phyloP scores from a whole-genome alignment of 2,888 invertebrate genomes.

The Campoplex capitator region DNA sequence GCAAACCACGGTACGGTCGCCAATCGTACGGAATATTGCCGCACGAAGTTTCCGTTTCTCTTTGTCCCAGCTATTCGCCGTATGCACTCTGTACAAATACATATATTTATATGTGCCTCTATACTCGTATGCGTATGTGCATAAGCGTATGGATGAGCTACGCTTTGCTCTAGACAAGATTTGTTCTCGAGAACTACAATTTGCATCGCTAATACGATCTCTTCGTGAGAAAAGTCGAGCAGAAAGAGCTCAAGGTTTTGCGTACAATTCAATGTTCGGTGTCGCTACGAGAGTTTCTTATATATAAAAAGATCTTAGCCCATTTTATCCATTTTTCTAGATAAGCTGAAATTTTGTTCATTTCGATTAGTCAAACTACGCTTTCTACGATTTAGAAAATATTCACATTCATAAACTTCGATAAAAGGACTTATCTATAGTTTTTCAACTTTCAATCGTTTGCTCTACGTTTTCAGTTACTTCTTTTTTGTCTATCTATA shows the following conservation, averaged over 20 bases:
- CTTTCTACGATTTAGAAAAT: not conserved
- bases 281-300: conserved; percentile 27
- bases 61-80: not conserved
- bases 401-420: no score
- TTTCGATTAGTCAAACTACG: not conserved
- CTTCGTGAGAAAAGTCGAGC: conserved; percentile 61
- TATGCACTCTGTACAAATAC: not conserved
- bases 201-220: conserved; percentile 73
- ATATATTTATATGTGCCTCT: not conserved
- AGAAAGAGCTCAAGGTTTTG: conserved; percentile 45
- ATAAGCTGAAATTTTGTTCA: no score
- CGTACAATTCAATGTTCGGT: not conserved
- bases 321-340: no score
- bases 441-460: not conserved
- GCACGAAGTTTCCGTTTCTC: conserved; percentile 62
- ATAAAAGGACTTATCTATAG: no score
- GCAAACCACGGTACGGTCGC: conserved; percentile 71
- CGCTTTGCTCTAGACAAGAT: conserved; percentile 16
- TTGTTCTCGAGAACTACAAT: conserved; percentile 68
- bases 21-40: conserved; percentile 65
- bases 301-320: no score
- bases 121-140: not conserved
- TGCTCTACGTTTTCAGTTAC: not conserved
- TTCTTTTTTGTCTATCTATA: no score
- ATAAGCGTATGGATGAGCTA: conserved; percentile 1